phyloP scores from a whole-genome alignment of 2,113 vertebrate genomes.

The Hassar affinis region DNA sequence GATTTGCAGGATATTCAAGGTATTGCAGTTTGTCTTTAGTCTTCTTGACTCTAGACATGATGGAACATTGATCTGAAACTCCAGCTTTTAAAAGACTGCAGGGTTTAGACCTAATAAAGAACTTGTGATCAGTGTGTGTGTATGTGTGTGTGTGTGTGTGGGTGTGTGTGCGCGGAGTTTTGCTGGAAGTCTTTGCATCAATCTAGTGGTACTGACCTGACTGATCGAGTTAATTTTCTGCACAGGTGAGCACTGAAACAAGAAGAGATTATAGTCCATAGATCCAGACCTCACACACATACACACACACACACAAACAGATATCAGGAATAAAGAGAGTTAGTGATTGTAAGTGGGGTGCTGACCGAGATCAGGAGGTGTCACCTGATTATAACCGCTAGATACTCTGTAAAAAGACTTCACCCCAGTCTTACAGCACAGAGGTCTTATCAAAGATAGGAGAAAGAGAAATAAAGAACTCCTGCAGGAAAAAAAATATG shows the following conservation, averaged over 20 bases:
- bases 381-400: constrained; percentile 23
- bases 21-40: not conserved
- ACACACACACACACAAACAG: constrained; percentile 1
- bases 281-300: constrained; percentile 6
- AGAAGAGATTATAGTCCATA: constrained; percentile 55
- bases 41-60: not conserved
- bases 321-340: constrained; percentile 23
- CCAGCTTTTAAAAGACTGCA: constrained; percentile 8
- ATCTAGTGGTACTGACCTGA: constrained; percentile 52
- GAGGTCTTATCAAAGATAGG: not conserved
- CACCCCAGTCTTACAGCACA: not conserved
- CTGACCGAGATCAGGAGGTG: constrained; percentile 18
- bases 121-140: not conserved
- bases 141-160: constrained; percentile 18
- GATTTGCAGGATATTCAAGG: not conserved
- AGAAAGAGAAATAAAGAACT: not conserved
- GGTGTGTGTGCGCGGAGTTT: constrained; percentile 15
- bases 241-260: constrained; percentile 65
- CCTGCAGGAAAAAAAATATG: not conserved
- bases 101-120: constrained; percentile 20
- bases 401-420: not conserved
- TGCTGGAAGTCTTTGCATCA: constrained; percentile 14
- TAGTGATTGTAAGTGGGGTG: constrained; percentile 19
- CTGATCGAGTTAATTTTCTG: constrained; percentile 72
- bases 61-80: constrained; percentile 2